These are phyloP conservation scores for Spodoptera picta DNA, from an alignment of 2,888 invertebrate species.

Conservation along the genomic window DNA sequence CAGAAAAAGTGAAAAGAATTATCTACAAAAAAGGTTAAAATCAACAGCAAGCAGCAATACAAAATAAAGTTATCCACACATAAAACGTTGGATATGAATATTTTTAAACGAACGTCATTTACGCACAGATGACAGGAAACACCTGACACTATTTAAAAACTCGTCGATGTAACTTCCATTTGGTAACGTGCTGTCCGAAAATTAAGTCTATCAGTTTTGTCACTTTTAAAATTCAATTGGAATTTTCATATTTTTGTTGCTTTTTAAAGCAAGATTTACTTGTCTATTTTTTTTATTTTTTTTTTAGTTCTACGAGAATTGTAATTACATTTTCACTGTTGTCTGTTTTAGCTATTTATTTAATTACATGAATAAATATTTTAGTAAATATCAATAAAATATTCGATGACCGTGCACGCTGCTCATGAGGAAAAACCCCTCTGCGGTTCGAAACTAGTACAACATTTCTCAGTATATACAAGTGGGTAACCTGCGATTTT, in stretches of 20 bases:
- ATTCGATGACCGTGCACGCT: no score
- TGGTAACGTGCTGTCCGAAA: slow-evolving; percentile 45
- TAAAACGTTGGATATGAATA: slow-evolving; percentile 10
- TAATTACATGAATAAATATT: no score
- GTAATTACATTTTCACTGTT: no score
- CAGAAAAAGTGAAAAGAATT: not conserved
- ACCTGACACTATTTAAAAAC: slow-evolving; percentile 51
- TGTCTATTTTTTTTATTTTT: no score
- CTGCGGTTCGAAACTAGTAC: no score
- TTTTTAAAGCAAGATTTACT: no score
- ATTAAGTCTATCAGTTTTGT: slow-evolving; percentile 62
- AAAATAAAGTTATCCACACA: slow-evolving; percentile 21
- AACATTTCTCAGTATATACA: no score
- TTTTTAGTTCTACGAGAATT: no score
- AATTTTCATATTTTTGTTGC: slow-evolving; percentile 56
- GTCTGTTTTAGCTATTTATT: no score
- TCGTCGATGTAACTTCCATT: slow-evolving; percentile 50
- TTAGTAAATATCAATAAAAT: no score
- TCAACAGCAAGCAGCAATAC: not conserved
- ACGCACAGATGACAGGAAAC: slow-evolving; percentile 51
- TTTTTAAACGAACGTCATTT: slow-evolving; percentile 38
- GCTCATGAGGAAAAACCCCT: no score
- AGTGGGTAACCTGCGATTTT: no score
- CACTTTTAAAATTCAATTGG: slow-evolving; percentile 60
- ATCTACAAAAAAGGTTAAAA: slow-evolving; percentile 2